Evolutionary conservation across 2,888 invertebrate genomes (phyloP).

Genomic region (Cheilosia variabilis): DNA sequence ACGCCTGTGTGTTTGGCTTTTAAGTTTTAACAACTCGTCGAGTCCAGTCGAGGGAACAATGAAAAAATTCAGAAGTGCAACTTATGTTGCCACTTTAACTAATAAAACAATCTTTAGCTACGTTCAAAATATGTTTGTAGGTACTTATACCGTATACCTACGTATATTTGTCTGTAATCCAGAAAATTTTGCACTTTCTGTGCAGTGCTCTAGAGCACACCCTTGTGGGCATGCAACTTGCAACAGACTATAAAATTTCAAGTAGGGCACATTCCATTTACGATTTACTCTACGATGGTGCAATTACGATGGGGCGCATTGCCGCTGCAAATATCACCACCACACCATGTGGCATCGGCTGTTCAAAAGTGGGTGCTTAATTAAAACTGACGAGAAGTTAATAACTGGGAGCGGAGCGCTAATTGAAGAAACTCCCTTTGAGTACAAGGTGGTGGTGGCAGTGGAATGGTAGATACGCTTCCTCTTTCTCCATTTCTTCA

Average conservation of each 20-base stretch:
- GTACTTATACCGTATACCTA: neutral
- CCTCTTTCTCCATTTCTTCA: slow-evolving; percentile 39
- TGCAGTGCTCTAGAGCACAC: slow-evolving; percentile 42
- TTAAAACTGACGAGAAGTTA: slow-evolving; percentile 79
- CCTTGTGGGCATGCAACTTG: slow-evolving; percentile 57
- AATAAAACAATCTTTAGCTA: slow-evolving; percentile 15
- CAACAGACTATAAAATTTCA: slow-evolving; percentile 40
- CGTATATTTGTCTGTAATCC: neutral
- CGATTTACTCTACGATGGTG: slow-evolving; percentile 45
- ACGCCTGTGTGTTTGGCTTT: slow-evolving; percentile 58
- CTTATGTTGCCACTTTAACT: slow-evolving; percentile 46
- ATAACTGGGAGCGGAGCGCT: slow-evolving; percentile 78
- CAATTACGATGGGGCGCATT: slow-evolving; percentile 47
- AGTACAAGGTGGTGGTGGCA: slow-evolving; percentile 44
- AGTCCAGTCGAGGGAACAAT: slow-evolving; percentile 14
- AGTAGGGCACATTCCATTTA: slow-evolving; percentile 43
- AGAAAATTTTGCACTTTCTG: slow-evolving; percentile 26
- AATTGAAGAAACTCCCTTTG: slow-evolving; percentile 76
- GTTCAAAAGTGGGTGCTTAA: slow-evolving; percentile 77
- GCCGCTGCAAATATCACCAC: slow-evolving; percentile 52
- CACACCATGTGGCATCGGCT: slow-evolving; percentile 37
- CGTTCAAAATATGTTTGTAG: neutral
- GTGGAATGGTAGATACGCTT: slow-evolving; percentile 31
- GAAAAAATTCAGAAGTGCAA: slow-evolving; percentile 30
- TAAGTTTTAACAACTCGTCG: slow-evolving; percentile 16